Conservation (phyloP, 23 tunicate species). For the Styela clava region DNA sequence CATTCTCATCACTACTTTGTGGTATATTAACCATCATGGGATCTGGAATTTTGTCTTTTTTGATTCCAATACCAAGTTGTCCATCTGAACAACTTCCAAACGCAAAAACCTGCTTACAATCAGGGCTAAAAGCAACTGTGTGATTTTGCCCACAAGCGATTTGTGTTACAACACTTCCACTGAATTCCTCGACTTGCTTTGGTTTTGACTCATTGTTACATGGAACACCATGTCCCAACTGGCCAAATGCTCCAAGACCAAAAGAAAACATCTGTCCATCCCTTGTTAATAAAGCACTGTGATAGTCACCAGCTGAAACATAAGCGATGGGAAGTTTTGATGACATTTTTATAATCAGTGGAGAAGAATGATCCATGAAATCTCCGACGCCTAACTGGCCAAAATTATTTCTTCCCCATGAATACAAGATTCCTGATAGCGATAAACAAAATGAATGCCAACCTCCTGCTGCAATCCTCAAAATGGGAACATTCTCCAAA, state of each 20-base stretch:
- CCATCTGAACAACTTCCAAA: slow-evolving; percentile 56
- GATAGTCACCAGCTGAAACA: slow-evolving; percentile 68
- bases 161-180: slow-evolving; percentile 77
- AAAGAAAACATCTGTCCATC: slow-evolving; percentile 75
- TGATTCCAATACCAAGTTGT: slow-evolving; percentile 50
- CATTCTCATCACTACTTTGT: background rate
- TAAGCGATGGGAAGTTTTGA: background rate
- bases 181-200: slow-evolving; percentile 71
- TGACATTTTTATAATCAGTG: slow-evolving; percentile 39
- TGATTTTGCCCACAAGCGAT: slow-evolving; percentile 70
- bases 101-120: slow-evolving; percentile 30
- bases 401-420: slow-evolving; percentile 92
- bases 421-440: slow-evolving; percentile 73
- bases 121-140: slow-evolving; percentile 50
- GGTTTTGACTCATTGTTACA: slow-evolving; percentile 23
- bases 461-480: slow-evolving; percentile 63
- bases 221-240: slow-evolving; percentile 70
- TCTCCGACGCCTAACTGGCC: slow-evolving; percentile 95
- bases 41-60: background rate
- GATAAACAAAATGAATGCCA: slow-evolving; percentile 83
- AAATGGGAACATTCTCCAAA: slow-evolving; percentile 60
- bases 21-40: background rate
- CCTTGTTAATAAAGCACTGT: slow-evolving; percentile 58
- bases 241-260: slow-evolving; percentile 77
- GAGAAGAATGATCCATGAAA: slow-evolving; percentile 29